Percentiles rank a stretch among this genome's conserved stretches.
phyloP scores from a whole-genome alignment of 2,797 vertebrate species.

The Mareca penelope region DNA sequence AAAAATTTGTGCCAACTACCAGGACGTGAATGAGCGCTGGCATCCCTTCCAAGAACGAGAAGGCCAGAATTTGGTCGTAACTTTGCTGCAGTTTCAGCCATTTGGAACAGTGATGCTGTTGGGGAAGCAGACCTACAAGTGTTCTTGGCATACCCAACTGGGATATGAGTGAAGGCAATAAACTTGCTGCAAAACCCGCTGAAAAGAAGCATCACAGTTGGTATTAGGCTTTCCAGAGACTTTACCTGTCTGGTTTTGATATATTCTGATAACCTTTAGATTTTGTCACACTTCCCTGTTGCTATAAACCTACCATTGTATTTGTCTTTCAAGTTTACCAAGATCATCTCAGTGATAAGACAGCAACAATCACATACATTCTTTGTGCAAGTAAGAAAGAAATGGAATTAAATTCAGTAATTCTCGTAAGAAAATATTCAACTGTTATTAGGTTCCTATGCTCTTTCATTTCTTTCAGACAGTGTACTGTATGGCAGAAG shows the following conservation, averaged over 20 bases:
- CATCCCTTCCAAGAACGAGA: neutral
- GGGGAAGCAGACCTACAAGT: neutral
- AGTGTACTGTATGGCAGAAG: neutral
- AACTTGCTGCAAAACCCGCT: neutral
- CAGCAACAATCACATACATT: slow-evolving; percentile 4
- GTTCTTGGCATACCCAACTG: neutral
- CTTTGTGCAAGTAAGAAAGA: slow-evolving; percentile 40
- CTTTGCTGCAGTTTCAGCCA: neutral
- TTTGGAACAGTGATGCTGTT: neutral
- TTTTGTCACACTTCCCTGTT: neutral
- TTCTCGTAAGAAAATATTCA: neutral
- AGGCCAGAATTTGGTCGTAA: neutral
- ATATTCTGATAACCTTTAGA: neutral
- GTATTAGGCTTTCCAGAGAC: neutral
- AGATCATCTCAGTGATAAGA: neutral
- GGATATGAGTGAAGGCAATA: slow-evolving; percentile 1
- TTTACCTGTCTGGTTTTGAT: neutral
- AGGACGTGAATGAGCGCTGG: neutral
- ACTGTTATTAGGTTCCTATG: neutral
- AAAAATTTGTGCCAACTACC: neutral
- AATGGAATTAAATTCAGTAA: neutral
- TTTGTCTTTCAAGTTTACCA: slow-evolving; percentile 25
- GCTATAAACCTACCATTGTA: neutral
- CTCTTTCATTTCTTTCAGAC: neutral
- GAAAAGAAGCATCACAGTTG: neutral